Base-by-base conservation (phyloP, 2,113 vertebrate species). In the Felis catus region DNA sequence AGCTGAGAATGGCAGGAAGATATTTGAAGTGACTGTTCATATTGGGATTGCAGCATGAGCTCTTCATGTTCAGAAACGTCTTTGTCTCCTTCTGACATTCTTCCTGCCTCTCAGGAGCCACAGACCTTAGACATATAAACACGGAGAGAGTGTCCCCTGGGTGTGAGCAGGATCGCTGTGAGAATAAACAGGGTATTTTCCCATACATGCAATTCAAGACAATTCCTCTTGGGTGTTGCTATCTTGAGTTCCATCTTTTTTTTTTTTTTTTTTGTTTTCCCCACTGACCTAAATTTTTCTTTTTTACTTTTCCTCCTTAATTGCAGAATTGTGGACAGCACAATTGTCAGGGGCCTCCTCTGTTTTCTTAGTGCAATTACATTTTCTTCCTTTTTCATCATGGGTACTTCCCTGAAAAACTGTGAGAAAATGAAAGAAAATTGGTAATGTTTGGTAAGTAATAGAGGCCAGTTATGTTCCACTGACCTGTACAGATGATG, bases 181-280 rank as follows among this genome's bases (percentile, higher is more conserved):
- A 85, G 55, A 66, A 85, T 70, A 81, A 94, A 76, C 48, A 70
- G 29, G 33, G 4, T 81, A 31, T 36, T 9, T 86, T 51, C 8
- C 41, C 71, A 3, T 19, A 18, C 4, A 2, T 29, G 39, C 23
- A 31, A 33, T 39, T 7, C 0, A 29, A 63, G 13, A 21, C 1
- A 66, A 31, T 48, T 12, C 58, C 7, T 33, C 58, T 61, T 51
- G 25, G 58, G 31, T 53, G 51, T 63, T 93, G 33, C 29, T 85
- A 27, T 65, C 25, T 39, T 63, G 41, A 65, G 33, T 76, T 76
- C 41, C 27, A 19, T 61, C 21, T 21, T 58, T 21, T 21, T 58
- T 21, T 58, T 48, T 48, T 33, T 3, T 39, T 39, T 39, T 39
- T n/a, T n/a, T n/a, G 39, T 45, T 31, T n/a, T 25, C 18, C 4